These are phyloP conservation scores for Temnothorax nylanderi DNA, from an alignment of 1,140 invertebrate genomes.

Conservation along the genomic window DNA sequence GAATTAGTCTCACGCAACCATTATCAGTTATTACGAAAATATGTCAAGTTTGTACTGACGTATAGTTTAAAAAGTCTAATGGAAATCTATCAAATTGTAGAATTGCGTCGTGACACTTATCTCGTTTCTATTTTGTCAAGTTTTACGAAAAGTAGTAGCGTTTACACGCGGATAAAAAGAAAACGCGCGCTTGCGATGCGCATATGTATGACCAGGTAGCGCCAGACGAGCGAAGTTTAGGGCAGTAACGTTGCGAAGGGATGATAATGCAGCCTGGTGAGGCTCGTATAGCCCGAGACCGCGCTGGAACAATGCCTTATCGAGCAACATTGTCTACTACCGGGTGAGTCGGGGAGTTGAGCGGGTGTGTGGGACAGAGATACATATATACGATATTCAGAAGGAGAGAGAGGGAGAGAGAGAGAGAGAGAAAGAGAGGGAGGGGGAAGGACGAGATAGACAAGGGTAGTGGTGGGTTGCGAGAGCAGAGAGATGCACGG, in stretches of 20 bases:
- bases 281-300: slow-evolving; percentile 72
- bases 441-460: not conserved
- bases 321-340: slow-evolving; percentile 81
- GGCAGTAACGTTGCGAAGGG: slow-evolving; percentile 38
- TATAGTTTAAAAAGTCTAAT: not conserved
- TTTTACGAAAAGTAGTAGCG: slow-evolving; percentile 51
- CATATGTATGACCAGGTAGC: slow-evolving; percentile 16
- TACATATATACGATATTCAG: not conserved
- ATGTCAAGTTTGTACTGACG: not conserved
- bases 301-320: slow-evolving; percentile 83
- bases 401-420: slow-evolving; percentile 7
- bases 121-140: slow-evolving; percentile 14
- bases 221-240: slow-evolving; percentile 31
- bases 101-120: not conserved
- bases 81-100: not conserved
- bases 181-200: slow-evolving; percentile 18
- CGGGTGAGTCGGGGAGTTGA: slow-evolving; percentile 20
- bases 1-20: not conserved
- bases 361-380: slow-evolving; percentile 10
- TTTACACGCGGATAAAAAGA: not conserved
- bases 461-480: not conserved
- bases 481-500: slow-evolving; percentile 9
- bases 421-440: slow-evolving; percentile 12
- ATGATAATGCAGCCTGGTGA: slow-evolving; percentile 74
- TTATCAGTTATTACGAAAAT: not conserved